Conservation (phyloP, 2,797 vertebrate genomes). For the Pangasius djambal region DNA sequence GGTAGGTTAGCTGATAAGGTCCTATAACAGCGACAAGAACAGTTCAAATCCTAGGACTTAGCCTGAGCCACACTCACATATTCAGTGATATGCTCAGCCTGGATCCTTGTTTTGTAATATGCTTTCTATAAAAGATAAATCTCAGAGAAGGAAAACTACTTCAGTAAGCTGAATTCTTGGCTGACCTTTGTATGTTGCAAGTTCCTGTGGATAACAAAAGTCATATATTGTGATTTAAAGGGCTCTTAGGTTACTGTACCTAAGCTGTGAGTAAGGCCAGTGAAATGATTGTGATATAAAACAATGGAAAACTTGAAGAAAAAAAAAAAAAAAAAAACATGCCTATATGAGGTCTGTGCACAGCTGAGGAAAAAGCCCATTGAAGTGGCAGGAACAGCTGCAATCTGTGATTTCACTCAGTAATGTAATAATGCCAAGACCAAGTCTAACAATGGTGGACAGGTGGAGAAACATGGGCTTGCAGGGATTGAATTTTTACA, state of each 20-base stretch:
- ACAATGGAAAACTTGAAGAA: neutral
- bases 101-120: neutral
- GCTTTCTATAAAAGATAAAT: neutral
- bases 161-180: neutral
- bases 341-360: conserved; percentile 11
- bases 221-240: conserved; percentile 12
- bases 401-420: conserved; percentile 11
- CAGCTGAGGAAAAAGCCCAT: conserved; percentile 29
- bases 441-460: conserved; percentile 18
- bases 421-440: conserved; percentile 6
- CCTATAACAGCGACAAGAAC: neutral
- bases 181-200: conserved; percentile 1
- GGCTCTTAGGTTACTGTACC: neutral
- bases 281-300: conserved; percentile 18
- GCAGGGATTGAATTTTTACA: neutral
- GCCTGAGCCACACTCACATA: neutral
- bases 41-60: neutral
- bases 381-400: conserved; percentile 23
- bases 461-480: conserved; percentile 1
- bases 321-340: neutral
- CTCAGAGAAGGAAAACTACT: neutral
- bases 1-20: neutral
- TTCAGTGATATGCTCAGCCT: neutral
- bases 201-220: neutral
- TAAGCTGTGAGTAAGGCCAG: neutral